These are phyloP conservation scores for Andrena fulva DNA, from an alignment of 2,888 invertebrate species.

Conservation along the genomic window DNA sequence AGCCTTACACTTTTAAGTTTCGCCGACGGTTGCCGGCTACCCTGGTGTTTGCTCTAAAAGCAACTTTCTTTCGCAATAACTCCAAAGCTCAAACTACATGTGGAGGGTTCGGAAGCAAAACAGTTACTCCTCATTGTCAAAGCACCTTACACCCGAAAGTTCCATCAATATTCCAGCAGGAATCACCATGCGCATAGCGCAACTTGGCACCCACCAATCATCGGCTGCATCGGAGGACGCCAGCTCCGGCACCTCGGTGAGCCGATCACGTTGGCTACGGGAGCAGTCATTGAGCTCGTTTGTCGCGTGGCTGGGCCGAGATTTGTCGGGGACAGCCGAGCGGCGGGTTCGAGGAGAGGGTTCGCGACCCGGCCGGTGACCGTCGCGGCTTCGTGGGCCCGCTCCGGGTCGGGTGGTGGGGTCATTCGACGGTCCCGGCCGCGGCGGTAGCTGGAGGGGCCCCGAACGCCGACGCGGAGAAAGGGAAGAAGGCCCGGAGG, in stretches of 20 bases:
- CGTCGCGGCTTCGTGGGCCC: constrained; percentile 46
- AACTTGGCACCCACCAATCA: background rate
- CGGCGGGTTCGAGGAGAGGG: constrained; percentile 33
- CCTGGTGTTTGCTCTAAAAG: no score
- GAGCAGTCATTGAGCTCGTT: constrained; percentile 60
- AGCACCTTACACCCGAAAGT: no score
- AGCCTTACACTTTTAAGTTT: no score
- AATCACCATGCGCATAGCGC: no score
- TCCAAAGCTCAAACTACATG: no score
- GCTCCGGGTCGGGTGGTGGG: constrained; percentile 44
- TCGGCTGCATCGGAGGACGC: background rate
- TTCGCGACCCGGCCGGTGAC: constrained; percentile 74
- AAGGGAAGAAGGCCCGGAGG: constrained; percentile 70
- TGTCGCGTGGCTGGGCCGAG: constrained; percentile 70
- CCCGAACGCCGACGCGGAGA: constrained; percentile 44
- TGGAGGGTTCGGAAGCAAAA: no score
- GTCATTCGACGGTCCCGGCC: constrained; percentile 32
- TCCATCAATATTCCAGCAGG: no score
- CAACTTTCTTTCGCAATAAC: no score
- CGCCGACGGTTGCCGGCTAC: no score
- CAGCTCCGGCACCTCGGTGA: background rate
- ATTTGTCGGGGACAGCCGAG: constrained; percentile 24
- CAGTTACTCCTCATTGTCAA: no score
- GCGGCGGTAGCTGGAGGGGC: constrained; percentile 52
- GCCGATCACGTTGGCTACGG: constrained; percentile 9